Evolutionary conservation across 2,888 invertebrate genomes (phyloP).

Genomic region (Hoplodrina blanda): DNA sequence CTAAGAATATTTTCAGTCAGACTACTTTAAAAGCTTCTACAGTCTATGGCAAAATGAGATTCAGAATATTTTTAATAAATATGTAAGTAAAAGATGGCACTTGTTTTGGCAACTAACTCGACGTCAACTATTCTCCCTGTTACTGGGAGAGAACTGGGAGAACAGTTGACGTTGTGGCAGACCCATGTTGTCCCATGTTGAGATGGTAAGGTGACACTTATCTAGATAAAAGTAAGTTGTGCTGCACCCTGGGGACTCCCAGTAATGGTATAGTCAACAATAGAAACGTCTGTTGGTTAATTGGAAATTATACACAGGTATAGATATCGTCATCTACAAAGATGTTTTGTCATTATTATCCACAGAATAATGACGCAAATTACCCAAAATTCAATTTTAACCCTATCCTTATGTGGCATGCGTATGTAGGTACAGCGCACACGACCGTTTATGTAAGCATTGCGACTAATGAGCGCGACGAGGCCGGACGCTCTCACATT

Average conservation of each 20-base stretch:
- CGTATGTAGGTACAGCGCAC: constrained; percentile 29
- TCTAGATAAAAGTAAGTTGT: not conserved
- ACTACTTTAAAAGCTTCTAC: constrained; percentile 18
- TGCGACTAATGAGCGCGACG: constrained; percentile 60
- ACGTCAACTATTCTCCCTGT: not conserved
- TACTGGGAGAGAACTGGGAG: no score
- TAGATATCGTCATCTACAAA: not conserved
- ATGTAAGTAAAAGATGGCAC: not conserved
- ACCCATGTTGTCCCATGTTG: not conserved
- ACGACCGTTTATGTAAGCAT: constrained; percentile 50
- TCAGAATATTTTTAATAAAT: constrained; percentile 1
- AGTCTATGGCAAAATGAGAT: constrained; percentile 4
- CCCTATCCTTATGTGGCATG: not conserved
- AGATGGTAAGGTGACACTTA: not conserved
- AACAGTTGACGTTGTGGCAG: no score
- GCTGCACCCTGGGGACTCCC: not conserved
- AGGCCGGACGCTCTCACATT: constrained; percentile 58
- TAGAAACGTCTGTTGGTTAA: constrained; percentile 5
- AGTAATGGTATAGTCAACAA: not conserved
- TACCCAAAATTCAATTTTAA: constrained; percentile 25
- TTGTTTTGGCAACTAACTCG: constrained; percentile 11
- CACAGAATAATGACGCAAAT: constrained; percentile 13
- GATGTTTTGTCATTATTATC: constrained; percentile 1
- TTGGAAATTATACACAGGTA: not conserved
- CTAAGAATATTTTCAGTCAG: constrained; percentile 45